Percentiles rank a stretch among this genome's conserved stretches.
phyloP scores from a whole-genome alignment of 2,797 vertebrate species.

The Gymnothorax reevesii region DNA sequence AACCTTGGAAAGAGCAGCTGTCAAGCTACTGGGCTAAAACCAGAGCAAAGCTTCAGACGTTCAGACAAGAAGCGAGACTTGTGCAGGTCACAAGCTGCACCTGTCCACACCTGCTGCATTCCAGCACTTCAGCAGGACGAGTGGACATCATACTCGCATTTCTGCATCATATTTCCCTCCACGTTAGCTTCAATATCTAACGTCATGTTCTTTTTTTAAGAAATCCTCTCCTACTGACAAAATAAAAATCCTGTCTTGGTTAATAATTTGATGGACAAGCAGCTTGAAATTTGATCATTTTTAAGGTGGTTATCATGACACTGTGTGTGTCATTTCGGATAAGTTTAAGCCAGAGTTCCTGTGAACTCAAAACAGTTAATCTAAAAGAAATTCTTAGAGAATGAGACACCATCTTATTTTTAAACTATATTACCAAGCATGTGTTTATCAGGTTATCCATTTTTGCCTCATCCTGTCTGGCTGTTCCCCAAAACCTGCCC shows the following conservation, averaged over 20 bases:
- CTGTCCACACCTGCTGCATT: neutral
- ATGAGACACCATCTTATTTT: neutral
- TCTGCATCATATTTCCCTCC: neutral
- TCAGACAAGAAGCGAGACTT: constrained; percentile 46
- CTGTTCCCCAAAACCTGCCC: neutral
- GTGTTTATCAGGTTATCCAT: neutral
- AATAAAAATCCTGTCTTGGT: neutral
- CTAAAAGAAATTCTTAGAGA: neutral
- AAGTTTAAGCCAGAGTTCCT: neutral
- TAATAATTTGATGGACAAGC: too few species aligned
- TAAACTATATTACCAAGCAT: neutral
- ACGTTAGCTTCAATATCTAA: neutral
- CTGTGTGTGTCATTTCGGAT: neutral
- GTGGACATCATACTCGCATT: neutral
- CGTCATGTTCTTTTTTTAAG: neutral
- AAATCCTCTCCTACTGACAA: neutral
- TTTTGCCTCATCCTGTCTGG: neutral
- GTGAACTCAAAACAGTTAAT: neutral
- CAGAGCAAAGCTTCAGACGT: constrained; percentile 52
- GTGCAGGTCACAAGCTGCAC: neutral
- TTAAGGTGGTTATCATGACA: neutral
- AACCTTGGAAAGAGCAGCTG: constrained; percentile 63
- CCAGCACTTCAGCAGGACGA: neutral
- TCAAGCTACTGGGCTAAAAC: constrained; percentile 55
- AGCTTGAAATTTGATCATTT: neutral